These are phyloP conservation scores for Leptopilina drosophilae DNA, from an alignment of 2,888 invertebrate species.

Conservation along the genomic window DNA sequence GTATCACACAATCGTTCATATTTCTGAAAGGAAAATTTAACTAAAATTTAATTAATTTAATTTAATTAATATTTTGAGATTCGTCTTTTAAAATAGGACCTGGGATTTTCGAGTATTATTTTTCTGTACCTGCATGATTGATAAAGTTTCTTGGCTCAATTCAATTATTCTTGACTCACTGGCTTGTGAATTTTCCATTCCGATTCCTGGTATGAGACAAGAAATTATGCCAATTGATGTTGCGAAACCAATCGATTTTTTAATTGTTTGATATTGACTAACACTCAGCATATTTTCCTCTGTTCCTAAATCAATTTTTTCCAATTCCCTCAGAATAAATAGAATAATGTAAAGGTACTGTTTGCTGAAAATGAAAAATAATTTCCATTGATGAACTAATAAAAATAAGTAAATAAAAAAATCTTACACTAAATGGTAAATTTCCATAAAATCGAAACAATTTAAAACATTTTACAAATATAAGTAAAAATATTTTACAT, in stretches of 20 bases:
- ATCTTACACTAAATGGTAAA: too few relatives aligned
- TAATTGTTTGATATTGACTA: conserved; percentile 82
- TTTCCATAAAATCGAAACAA: too few relatives aligned
- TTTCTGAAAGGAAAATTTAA: conserved; percentile 72
- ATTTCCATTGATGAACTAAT: neutral
- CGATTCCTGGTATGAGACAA: conserved; percentile 83
- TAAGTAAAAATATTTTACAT: too few relatives aligned
- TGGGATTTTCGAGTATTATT: conserved; percentile 63
- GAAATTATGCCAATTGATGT: conserved; percentile 83
- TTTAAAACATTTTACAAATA: too few relatives aligned
- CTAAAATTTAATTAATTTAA: neutral
- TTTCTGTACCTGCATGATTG: conserved; percentile 77
- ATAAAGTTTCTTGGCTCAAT: conserved; percentile 73
- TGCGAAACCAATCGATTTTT: conserved; percentile 81
- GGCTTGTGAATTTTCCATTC: conserved; percentile 78
- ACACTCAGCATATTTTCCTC: conserved; percentile 79
- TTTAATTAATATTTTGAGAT: neutral
- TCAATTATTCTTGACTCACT: conserved; percentile 72
- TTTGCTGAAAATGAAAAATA: conserved; percentile 57
- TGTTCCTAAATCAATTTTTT: conserved; percentile 50
- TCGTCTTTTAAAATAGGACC: conserved; percentile 59
- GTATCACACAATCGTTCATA: conserved; percentile 80
- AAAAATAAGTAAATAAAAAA: too few relatives aligned
- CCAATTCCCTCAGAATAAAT: conserved; percentile 59
- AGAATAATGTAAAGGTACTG: conserved; percentile 62